Percentiles rank a stretch among this genome's conserved stretches.
These are phyloP conservation scores for Ormia ochracea DNA, from an alignment of 2,888 invertebrate species.

Conservation along the genomic window DNA sequence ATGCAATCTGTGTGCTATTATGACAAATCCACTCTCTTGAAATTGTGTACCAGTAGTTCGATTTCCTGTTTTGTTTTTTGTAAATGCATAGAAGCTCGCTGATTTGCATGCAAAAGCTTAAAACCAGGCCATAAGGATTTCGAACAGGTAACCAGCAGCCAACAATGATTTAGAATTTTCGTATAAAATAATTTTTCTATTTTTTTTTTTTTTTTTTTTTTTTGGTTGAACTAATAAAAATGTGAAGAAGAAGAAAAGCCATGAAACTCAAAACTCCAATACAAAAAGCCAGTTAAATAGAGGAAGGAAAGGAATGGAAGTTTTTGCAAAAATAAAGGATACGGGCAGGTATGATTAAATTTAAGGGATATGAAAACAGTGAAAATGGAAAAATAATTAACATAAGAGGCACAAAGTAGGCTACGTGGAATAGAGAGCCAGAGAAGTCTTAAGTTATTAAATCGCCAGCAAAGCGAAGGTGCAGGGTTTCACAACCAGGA, in stretches of 20 bases:
- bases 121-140: not conserved
- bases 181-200: not conserved
- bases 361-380: not conserved
- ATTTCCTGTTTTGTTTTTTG: not conserved
- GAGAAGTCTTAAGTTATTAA: not conserved
- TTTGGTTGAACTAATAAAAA: not conserved
- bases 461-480: no score
- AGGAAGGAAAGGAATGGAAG: not conserved
- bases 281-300: not conserved
- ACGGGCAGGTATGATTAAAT: not conserved
- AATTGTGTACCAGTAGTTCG: not conserved
- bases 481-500: no score
- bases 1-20: not conserved
- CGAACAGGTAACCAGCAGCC: not conserved
- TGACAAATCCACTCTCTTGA: not conserved
- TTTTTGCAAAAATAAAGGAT: not conserved
- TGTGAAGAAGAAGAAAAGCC: not conserved
- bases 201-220: no score
- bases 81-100: not conserved
- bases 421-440: not conserved
- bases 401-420: not conserved
- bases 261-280: not conserved
- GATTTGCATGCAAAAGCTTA: slow-evolving; percentile 10
- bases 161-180: not conserved
- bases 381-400: not conserved